Conservation (phyloP, 1,140 invertebrate species). For the Drosophila tristis region DNA sequence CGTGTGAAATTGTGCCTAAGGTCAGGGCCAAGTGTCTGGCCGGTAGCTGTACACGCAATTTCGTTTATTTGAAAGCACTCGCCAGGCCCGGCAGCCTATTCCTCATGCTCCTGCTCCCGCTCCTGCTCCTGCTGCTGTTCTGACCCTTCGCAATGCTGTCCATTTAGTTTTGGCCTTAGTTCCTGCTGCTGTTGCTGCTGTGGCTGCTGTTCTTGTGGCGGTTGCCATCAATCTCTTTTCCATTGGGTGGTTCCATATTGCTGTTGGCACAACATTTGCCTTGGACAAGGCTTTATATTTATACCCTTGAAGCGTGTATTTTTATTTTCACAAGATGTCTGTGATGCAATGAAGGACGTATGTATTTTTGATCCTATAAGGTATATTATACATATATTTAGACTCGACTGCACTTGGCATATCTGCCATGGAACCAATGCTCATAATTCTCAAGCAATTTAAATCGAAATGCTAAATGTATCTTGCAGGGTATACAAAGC, state of each 20-base stretch:
- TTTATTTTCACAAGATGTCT: too few species aligned
- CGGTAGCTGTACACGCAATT: constrained; percentile 57
- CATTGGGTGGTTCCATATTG: constrained; percentile 44
- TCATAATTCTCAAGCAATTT: too few species aligned
- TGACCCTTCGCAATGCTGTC: constrained; percentile 1
- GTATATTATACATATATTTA: too few species aligned
- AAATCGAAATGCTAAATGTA: too few species aligned
- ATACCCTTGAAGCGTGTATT: too few species aligned
- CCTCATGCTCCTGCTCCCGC: not conserved
- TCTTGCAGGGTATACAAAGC: too few species aligned
- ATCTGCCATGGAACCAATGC: too few species aligned
- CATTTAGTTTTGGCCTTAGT: constrained; percentile 48
- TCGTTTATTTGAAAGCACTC: constrained; percentile 63
- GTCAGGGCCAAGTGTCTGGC: constrained; percentile 55
- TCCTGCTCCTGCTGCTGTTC: too few species aligned
- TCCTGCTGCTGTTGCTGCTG: not conserved
- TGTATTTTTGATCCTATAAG: too few species aligned
- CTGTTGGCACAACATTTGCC: constrained; percentile 54
- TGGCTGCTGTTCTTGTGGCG: constrained; percentile 2
- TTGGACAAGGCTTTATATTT: constrained; percentile 16
- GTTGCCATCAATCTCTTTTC: constrained; percentile 29
- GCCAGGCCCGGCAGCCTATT: not conserved
- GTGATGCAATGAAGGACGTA: too few species aligned
- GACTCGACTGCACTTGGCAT: too few species aligned
- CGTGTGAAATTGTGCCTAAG: constrained; percentile 76